These are phyloP conservation scores for Baccha elongata DNA, from an alignment of 2,888 invertebrate genomes.

Conservation along the genomic window DNA sequence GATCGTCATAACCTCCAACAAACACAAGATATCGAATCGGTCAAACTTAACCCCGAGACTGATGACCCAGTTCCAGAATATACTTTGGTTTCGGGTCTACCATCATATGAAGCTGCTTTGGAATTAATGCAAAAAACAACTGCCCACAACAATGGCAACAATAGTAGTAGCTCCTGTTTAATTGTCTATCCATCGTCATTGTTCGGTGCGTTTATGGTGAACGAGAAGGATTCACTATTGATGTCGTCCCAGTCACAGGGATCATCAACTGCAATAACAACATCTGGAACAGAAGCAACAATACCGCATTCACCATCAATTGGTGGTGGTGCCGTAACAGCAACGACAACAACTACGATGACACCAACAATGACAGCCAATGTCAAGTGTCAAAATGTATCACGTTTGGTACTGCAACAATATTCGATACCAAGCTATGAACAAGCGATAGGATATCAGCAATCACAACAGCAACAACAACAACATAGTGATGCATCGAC, in stretches of 20 bases:
- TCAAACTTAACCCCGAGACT: slow-evolving; percentile 80
- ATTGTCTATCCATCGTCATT: slow-evolving; percentile 80
- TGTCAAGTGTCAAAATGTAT: slow-evolving; percentile 65
- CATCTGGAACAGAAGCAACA: slow-evolving; percentile 42
- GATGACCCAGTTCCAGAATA: slow-evolving; percentile 85
- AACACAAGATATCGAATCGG: slow-evolving; percentile 79
- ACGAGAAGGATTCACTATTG: slow-evolving; percentile 75
- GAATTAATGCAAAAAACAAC: slow-evolving; percentile 83
- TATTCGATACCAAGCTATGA: slow-evolving; percentile 70
- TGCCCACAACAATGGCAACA: slow-evolving; percentile 49
- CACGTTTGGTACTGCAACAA: slow-evolving; percentile 63
- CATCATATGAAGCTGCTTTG: slow-evolving; percentile 86
- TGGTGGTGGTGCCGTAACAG: slow-evolving; percentile 56
- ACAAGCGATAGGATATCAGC: slow-evolving; percentile 61
- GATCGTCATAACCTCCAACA: slow-evolving; percentile 75
- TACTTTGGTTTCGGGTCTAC: slow-evolving; percentile 86
- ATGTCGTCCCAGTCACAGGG: slow-evolving; percentile 18
- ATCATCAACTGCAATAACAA: slow-evolving; percentile 28
- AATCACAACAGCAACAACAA: slow-evolving; percentile 56
- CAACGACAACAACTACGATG: slow-evolving; percentile 51
- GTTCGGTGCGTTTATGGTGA: slow-evolving; percentile 78
- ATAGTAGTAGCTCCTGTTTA: slow-evolving; percentile 76
- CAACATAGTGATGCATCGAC: slow-evolving; percentile 48
- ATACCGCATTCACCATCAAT: slow-evolving; percentile 69
- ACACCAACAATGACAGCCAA: slow-evolving; percentile 62